Evolutionary conservation across 2,797 vertebrate genomes (phyloP).

Genomic region (Myripristis murdjan): DNA sequence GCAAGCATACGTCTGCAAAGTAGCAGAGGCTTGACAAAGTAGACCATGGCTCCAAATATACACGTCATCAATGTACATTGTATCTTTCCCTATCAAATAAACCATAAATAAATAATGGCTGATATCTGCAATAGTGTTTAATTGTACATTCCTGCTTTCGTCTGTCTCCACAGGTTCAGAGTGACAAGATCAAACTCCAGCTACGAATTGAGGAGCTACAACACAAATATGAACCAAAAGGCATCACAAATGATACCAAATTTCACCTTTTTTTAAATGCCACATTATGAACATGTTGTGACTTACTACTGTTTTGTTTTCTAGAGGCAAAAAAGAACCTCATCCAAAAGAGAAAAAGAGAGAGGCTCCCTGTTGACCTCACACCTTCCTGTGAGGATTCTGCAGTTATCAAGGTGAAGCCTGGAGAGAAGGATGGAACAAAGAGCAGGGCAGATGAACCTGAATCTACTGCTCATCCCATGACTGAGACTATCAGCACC

Average conservation of each 20-base stretch:
- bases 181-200: constrained; percentile 92
- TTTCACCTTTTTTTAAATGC: not conserved
- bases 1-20: too few species aligned
- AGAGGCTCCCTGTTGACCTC: constrained; percentile 85
- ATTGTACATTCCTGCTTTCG: not conserved
- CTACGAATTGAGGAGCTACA: constrained; percentile 91
- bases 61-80: too few species aligned
- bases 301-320: constrained; percentile 17
- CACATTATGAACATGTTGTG: not conserved
- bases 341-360: constrained; percentile 85
- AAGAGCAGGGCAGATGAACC: not conserved
- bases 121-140: not conserved
- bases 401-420: constrained; percentile 6
- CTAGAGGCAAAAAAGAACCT: constrained; percentile 83
- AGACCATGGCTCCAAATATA: too few species aligned
- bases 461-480: not conserved
- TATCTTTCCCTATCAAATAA: too few species aligned
- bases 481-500: constrained; percentile 15
- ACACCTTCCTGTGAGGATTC: constrained; percentile 12
- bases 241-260: constrained; percentile 70
- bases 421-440: constrained; percentile 19
- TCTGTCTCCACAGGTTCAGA: constrained; percentile 81
- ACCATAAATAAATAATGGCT: too few species aligned
- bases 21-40: too few species aligned
- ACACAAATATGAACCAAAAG: constrained; percentile 94